These are phyloP conservation scores for Oplegnathus fasciatus DNA, from an alignment of 2,113 vertebrate species.

Conservation along the genomic window DNA sequence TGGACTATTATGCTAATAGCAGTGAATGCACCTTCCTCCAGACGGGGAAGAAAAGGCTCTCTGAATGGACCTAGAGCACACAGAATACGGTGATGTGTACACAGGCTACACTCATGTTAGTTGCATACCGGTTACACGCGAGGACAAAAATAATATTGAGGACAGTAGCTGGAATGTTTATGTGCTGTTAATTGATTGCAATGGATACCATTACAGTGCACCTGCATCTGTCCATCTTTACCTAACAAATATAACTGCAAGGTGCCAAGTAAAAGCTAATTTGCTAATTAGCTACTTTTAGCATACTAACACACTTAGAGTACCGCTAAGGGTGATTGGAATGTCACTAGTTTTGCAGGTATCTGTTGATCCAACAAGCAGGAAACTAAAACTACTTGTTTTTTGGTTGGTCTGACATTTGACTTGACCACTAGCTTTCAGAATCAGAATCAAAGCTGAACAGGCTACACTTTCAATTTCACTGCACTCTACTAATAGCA, in stretches of 20 bases:
- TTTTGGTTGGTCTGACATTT: not conserved
- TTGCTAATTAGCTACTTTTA: too few species aligned
- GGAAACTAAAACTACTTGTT: not conserved
- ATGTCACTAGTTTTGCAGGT: too few species aligned
- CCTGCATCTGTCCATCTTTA: constrained; percentile 44
- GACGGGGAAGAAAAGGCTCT: not conserved
- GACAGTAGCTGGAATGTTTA: not conserved
- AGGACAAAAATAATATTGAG: not conserved
- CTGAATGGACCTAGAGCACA: not conserved
- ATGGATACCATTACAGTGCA: constrained; percentile 28
- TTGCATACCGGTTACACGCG: not conserved
- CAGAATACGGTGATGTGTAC: not conserved
- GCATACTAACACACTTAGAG: too few species aligned
- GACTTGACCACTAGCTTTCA: not conserved
- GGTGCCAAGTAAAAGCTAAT: too few species aligned
- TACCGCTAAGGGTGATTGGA: too few species aligned
- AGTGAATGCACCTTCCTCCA: not conserved
- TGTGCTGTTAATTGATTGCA: not conserved
- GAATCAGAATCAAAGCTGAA: not conserved
- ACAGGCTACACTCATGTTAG: not conserved
- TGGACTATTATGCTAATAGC: constrained; percentile 13
- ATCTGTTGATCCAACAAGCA: too few species aligned
- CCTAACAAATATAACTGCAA: constrained; percentile 48
- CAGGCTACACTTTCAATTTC: not conserved
- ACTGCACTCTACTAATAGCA: not conserved